Conservation (phyloP, 2,888 invertebrate genomes). For the Leptopilina drosophilae region DNA sequence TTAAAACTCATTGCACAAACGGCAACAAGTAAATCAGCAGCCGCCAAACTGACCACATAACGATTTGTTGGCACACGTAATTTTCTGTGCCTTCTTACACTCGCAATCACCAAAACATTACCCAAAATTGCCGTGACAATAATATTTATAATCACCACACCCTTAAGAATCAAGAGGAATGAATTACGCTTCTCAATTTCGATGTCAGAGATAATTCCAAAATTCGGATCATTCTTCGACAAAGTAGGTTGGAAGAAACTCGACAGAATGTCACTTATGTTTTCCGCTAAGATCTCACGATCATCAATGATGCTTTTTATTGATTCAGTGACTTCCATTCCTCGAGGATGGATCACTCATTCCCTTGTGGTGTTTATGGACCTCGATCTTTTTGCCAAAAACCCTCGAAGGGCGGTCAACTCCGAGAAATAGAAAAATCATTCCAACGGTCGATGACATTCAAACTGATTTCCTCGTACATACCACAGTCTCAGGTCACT, state of each 20-base stretch:
- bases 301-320: slow-evolving; percentile 61
- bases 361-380: background rate
- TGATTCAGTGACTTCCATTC: slow-evolving; percentile 69
- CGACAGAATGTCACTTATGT: slow-evolving; percentile 42
- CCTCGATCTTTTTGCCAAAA: background rate
- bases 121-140: slow-evolving; percentile 93
- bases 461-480: background rate
- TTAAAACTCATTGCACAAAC: slow-evolving; percentile 95
- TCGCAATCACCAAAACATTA: slow-evolving; percentile 92
- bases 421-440: background rate
- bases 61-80: slow-evolving; percentile 94
- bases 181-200: slow-evolving; percentile 59
- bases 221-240: slow-evolving; percentile 11
- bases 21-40: slow-evolving; percentile 95
- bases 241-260: slow-evolving; percentile 19
- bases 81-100: slow-evolving; percentile 88
- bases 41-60: slow-evolving; percentile 95
- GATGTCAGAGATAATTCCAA: background rate
- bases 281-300: slow-evolving; percentile 48
- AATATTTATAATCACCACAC: slow-evolving; percentile 88
- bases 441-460: slow-evolving; percentile 8
- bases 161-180: slow-evolving; percentile 82
- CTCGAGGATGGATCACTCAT: slow-evolving; percentile 53
- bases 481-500: background rate
- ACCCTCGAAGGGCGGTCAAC: slow-evolving; percentile 11